Conservation (phyloP, 37 sponge, comb jelly and placozoan genomes). For the Ephydatia muelleri region DNA sequence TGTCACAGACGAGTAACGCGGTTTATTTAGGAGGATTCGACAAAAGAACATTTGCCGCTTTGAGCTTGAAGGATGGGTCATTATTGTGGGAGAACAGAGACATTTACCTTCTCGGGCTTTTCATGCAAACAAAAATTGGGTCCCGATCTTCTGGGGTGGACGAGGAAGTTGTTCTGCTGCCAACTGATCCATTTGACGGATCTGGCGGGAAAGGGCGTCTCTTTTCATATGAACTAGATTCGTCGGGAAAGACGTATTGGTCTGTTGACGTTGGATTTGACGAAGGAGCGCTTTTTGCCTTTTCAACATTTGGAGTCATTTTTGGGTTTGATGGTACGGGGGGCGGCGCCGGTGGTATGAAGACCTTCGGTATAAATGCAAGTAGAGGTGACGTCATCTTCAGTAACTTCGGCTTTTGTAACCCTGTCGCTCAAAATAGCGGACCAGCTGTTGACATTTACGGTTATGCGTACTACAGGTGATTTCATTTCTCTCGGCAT, state of each 20-base stretch:
- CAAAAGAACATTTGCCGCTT: conserved; percentile 13
- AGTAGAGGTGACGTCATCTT: conserved; percentile 5
- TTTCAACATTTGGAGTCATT: neutral
- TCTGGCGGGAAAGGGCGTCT: conserved; percentile 23
- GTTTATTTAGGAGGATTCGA: conserved; percentile 16
- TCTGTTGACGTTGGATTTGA: conserved; percentile 14
- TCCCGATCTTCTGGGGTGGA: too few relatives aligned
- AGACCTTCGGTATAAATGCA: conserved; percentile 9
- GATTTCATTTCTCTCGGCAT: neutral
- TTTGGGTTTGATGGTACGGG: conserved; percentile 1
- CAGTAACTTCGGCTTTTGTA: conserved; percentile 7
- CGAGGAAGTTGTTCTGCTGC: neutral
- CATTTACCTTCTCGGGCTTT: conserved; percentile 1
- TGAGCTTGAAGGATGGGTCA: conserved; percentile 14
- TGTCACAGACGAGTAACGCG: neutral
- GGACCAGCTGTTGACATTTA: conserved; percentile 30
- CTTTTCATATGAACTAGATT: neutral
- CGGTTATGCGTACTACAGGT: conserved; percentile 38
- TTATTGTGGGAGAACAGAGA: neutral
- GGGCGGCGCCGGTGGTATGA: neutral
- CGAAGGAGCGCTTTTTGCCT: conserved; percentile 32
- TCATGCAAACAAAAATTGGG: conserved; percentile 29
- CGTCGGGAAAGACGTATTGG: neutral
- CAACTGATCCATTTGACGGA: conserved; percentile 29
- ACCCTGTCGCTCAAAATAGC: conserved; percentile 4